phyloP scores from a whole-genome alignment of 2,797 vertebrate genomes.

The Parauchenoglanis ngamensis region DNA sequence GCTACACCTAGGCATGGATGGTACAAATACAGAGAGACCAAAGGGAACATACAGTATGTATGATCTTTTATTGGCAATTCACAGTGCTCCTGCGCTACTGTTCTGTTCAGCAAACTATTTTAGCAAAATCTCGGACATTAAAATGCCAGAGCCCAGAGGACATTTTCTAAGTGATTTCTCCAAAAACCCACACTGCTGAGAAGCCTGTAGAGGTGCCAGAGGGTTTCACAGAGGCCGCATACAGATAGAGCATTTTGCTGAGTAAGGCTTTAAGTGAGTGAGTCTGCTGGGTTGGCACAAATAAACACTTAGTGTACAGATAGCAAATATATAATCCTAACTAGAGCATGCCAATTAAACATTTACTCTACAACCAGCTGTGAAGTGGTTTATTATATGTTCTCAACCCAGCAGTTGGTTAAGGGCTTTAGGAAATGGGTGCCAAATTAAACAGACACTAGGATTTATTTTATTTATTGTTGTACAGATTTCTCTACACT shows the following conservation, averaged over 20 bases:
- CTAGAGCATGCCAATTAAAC: slow-evolving; percentile 30
- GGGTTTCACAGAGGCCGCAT: slow-evolving; percentile 12
- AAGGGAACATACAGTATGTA: neutral
- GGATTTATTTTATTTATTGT: neutral
- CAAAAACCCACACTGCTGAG: neutral
- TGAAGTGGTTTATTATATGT: neutral
- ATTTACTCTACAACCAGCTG: neutral
- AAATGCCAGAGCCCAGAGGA: neutral
- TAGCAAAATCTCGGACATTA: slow-evolving; percentile 25
- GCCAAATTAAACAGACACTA: neutral
- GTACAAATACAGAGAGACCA: neutral
- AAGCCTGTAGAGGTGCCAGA: slow-evolving; percentile 10
- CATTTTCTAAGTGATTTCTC: slow-evolving; percentile 21
- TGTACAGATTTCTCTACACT: neutral
- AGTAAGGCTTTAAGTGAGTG: slow-evolving; percentile 6
- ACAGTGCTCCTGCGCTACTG: neutral
- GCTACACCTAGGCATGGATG: neutral
- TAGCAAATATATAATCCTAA: slow-evolving; percentile 26
- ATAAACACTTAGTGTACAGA: neutral
- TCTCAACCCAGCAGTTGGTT: neutral
- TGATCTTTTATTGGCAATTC: neutral
- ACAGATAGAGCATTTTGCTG: slow-evolving; percentile 35
- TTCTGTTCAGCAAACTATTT: slow-evolving; percentile 5
- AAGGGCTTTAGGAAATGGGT: neutral
- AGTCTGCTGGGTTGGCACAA: slow-evolving; percentile 7